These are phyloP conservation scores for Chromoteleia sp. DNA, from an alignment of 2,888 invertebrate species.

Conservation along the genomic window DNA sequence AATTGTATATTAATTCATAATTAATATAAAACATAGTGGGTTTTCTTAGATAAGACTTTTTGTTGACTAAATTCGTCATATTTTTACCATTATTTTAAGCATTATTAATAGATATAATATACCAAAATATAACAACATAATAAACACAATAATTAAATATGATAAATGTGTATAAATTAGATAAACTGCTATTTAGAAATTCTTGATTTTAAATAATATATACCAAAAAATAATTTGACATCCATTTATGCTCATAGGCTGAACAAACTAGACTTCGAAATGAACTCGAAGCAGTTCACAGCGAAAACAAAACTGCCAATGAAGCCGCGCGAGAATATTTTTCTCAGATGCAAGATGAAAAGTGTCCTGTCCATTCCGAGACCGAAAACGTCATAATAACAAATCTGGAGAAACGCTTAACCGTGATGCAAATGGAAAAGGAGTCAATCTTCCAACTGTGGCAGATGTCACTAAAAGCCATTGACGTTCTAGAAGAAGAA, in stretches of 20 bases:
- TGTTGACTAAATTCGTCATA: too few species aligned
- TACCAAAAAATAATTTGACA: neutral
- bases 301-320: constrained; percentile 74
- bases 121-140: too few species aligned
- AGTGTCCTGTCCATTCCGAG: constrained; percentile 63
- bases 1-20: too few species aligned
- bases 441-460: constrained; percentile 88
- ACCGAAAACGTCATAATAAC: constrained; percentile 71
- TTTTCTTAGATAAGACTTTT: too few species aligned
- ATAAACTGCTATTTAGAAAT: too few species aligned
- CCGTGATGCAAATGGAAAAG: constrained; percentile 86
- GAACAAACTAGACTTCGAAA: constrained; percentile 78
- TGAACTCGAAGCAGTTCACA: constrained; percentile 74
- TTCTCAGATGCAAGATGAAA: constrained; percentile 72
- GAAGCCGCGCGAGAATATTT: constrained; percentile 75
- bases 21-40: too few species aligned
- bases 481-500: constrained; percentile 89
- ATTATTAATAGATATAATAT: too few species aligned
- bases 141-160: too few species aligned
- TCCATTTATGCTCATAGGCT: constrained; percentile 23
- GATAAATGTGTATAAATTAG: too few species aligned
- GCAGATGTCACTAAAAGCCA: constrained; percentile 88
- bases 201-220: too few species aligned
- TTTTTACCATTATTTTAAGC: too few species aligned
- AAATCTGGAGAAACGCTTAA: constrained; percentile 80